Conservation (phyloP, 2,113 vertebrate genomes). For the Halcyon malimbica region DNA sequence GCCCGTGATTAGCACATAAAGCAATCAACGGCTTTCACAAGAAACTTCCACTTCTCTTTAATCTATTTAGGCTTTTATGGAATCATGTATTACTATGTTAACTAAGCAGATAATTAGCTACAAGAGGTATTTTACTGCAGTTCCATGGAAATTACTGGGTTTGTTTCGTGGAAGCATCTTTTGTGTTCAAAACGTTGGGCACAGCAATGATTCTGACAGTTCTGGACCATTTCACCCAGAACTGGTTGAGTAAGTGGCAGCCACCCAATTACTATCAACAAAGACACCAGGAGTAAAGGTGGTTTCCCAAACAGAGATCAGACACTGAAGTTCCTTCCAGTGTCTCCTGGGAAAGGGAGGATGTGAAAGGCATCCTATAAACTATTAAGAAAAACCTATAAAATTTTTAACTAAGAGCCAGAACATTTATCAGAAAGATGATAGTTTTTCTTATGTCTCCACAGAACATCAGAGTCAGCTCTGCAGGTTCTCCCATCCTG, state of each 20-base stretch:
- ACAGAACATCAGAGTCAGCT: background rate
- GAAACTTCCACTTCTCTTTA: conserved; percentile 18
- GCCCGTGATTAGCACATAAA: conserved; percentile 1
- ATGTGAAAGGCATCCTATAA: background rate
- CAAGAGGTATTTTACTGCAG: conserved; percentile 3
- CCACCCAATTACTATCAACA: background rate
- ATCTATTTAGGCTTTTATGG: background rate
- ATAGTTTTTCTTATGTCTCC: background rate
- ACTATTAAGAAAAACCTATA: too few relatives aligned
- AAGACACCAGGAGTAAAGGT: background rate
- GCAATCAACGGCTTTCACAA: conserved; percentile 12
- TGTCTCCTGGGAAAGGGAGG: background rate
- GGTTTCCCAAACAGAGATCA: background rate
- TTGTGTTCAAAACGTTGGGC: background rate
- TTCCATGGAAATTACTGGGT: background rate
- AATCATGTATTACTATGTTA: background rate
- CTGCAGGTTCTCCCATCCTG: background rate
- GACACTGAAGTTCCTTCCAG: background rate
- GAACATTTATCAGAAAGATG: background rate
- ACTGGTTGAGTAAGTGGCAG: background rate
- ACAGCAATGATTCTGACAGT: background rate
- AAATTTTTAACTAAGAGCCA: background rate
- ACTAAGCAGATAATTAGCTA: conserved; percentile 46
- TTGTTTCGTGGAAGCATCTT: background rate
- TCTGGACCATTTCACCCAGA: background rate